Conservation (phyloP, 92 coral and sea anemone species). For the Paramuricea clavata region DNA sequence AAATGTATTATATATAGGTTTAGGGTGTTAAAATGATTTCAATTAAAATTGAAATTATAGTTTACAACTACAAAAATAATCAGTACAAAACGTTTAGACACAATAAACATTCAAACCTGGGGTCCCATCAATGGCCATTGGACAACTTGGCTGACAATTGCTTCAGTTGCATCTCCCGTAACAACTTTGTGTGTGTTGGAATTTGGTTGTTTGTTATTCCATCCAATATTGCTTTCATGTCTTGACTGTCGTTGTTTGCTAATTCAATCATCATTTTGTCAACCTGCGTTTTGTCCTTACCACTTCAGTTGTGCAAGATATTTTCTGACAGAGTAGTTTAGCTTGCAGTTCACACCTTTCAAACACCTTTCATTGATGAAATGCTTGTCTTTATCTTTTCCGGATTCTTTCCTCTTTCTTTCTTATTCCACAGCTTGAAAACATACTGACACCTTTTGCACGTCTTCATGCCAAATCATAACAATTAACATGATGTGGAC, state of each 20-base stretch:
- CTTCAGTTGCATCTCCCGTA: conserved; percentile 4
- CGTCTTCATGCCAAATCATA: neutral
- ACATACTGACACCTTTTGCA: neutral
- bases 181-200: neutral
- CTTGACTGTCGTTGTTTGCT: neutral
- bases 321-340: neutral
- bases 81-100: too few relatives aligned
- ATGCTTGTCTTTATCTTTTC: neutral
- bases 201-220: neutral
- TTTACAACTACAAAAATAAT: too few relatives aligned
- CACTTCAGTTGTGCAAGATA: neutral
- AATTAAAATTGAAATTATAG: neutral
- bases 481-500: neutral
- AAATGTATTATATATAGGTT: too few relatives aligned
- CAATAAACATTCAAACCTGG: neutral
- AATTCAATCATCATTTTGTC: neutral
- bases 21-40: too few relatives aligned
- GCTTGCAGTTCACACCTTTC: neutral
- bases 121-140: neutral
- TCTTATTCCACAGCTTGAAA: neutral
- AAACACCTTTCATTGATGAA: conserved; percentile 2
- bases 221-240: neutral
- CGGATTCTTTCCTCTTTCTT: neutral
- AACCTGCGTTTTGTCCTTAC: neutral
- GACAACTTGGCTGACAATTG: conserved; percentile 1